Conservation (phyloP, 2,888 invertebrate genomes). For the Drosophila borealis region DNA sequence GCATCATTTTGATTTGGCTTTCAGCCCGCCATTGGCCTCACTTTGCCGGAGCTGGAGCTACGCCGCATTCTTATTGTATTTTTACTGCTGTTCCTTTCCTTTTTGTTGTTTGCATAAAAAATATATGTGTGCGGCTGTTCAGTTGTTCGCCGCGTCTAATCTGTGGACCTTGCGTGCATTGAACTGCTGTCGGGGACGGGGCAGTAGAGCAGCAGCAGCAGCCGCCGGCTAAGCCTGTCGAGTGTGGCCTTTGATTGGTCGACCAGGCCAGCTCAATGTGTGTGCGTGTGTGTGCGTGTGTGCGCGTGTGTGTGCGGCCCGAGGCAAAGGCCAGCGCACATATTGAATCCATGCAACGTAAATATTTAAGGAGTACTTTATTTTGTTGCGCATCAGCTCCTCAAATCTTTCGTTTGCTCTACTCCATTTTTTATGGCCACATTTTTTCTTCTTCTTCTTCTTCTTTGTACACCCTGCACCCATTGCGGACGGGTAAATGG, state of each 20-base stretch:
- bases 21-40: conserved; percentile 17
- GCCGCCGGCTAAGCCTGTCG: conserved; percentile 30
- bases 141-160: conserved; percentile 58
- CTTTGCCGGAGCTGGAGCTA: no score
- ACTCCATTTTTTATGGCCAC: conserved; percentile 44
- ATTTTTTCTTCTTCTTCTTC: conserved; percentile 20
- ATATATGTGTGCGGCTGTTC: conserved; percentile 33
- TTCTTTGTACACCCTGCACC: neutral
- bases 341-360: conserved; percentile 71
- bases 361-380: conserved; percentile 77
- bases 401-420: conserved; percentile 59
- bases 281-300: neutral
- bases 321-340: conserved; percentile 47
- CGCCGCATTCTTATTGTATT: conserved; percentile 37
- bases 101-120: conserved; percentile 43
- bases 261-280: conserved; percentile 25
- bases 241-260: conserved; percentile 47
- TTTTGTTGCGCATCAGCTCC: conserved; percentile 59
- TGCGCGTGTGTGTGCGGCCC: conserved; percentile 9
- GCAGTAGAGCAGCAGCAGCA: conserved; percentile 1
- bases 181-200: conserved; percentile 35
- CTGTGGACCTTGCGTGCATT: conserved; percentile 65
- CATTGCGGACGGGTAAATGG: no score
- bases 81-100: neutral
- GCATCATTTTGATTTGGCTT: conserved; percentile 10